Evolutionary conservation across 2,888 invertebrate genomes (phyloP), one percentile per base, ranked within the genome.

Genomic region (Xanthostigma xanthostigma): DNA sequence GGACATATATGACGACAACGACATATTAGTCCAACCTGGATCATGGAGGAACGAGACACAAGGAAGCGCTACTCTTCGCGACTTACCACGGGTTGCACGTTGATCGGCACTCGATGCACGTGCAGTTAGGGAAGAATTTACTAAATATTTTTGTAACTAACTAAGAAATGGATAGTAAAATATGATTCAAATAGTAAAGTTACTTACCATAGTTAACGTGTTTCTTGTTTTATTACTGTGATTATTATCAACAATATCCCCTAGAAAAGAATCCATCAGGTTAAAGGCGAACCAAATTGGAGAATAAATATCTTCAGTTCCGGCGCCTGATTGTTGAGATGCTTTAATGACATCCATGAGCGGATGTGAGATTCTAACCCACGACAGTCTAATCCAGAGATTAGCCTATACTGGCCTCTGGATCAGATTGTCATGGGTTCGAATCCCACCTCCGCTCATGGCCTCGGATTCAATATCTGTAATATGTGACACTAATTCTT

Each of bases 201-300:
- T 17, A 17, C 17, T 17, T 17, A 17, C 17, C 17, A 17, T 17
- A 17, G 17, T 17, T 17, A 17, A 17, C 17, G 17, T 17, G 17
- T 17, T 17, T 17, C 17, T 17, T 27, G 50, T 50, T 35, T 48
- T 49, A 27, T 49, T 33, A n/a, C 35, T 50, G 17, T 17, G 1
- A 9, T 33, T 33, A n/a, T 36, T 41, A 44, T 51, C 43, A 39
- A 44, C 43, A 14, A 51, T 9, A 33, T 10, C 37, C 27, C 40
- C 46, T 36, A 54, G 50, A 46, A 55, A 54, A 37, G 17, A 36
- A 33, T 53, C 53, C 55, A 56, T 53, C 9, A 35, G 17, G 6
- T 53, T 50, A 40, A 49, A 56, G 8, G 52, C 52, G 44, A 54
- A 54, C 55, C 56, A 54, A 38, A 50, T 44, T 11, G 56, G 56